A percentile compares a stretch with the other conserved stretches of the same genome.
phyloP scores from a whole-genome alignment of 2,797 vertebrate species.

The Poeciliopsis paucimaculata region DNA sequence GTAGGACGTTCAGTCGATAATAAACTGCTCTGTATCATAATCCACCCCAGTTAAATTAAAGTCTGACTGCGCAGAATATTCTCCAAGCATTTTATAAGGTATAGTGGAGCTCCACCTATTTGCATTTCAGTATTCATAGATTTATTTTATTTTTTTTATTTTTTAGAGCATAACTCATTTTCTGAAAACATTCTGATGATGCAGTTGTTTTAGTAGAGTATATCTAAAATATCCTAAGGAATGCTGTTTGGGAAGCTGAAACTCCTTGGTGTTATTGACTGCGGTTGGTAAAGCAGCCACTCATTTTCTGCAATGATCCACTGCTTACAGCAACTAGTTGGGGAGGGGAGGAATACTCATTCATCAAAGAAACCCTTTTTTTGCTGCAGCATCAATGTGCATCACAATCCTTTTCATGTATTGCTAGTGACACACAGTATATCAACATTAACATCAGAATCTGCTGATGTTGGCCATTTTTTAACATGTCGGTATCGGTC shows the following conservation, averaged over 20 bases:
- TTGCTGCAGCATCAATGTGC: too few species aligned
- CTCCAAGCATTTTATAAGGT: background rate
- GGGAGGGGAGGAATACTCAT: background rate
- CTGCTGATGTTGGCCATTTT: too few species aligned
- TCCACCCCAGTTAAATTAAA: background rate
- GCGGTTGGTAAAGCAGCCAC: too few species aligned
- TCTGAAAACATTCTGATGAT: too few species aligned
- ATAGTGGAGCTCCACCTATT: background rate
- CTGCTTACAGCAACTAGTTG: background rate
- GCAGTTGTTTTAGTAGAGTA: too few species aligned
- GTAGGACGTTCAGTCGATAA: too few species aligned
- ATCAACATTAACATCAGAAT: too few species aligned
- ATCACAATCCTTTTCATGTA: too few species aligned
- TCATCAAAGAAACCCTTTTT: background rate
- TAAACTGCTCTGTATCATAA: background rate
- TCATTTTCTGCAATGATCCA: background rate
- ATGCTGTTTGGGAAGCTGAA: background rate
- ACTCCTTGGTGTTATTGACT: background rate
- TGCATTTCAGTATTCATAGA: background rate
- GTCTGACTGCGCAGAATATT: background rate
- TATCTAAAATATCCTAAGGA: too few species aligned
- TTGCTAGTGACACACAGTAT: too few species aligned
- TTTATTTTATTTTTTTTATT: background rate
- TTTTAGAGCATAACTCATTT: background rate
- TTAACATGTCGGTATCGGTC: too few species aligned